Conservation (phyloP, 2,888 invertebrate species). For the Frankliniella intonsa region DNA sequence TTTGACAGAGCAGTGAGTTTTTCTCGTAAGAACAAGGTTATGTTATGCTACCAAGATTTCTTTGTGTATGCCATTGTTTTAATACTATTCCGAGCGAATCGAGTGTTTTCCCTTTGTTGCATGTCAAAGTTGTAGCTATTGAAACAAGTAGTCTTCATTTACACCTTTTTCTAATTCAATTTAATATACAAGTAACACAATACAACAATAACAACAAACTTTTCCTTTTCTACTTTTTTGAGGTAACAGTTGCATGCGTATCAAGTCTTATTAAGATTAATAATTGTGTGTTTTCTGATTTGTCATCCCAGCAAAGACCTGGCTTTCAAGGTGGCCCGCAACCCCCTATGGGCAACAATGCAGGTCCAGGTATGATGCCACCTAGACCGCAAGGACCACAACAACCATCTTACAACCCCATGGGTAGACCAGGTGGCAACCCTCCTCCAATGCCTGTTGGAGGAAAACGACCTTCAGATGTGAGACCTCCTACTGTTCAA, state of each 20-base stretch:
- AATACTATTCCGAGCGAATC: too few relatives aligned
- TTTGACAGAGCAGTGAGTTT: slow-evolving; percentile 29
- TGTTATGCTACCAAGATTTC: neutral
- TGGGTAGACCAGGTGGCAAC: slow-evolving; percentile 15
- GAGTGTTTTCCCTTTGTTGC: too few relatives aligned
- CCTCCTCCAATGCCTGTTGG: slow-evolving; percentile 45
- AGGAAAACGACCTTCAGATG: slow-evolving; percentile 42
- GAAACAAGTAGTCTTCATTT: too few relatives aligned
- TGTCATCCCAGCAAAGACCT: slow-evolving; percentile 14
- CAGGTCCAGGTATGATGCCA: neutral
- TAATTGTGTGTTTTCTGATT: neutral
- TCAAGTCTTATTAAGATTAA: slow-evolving; percentile 20
- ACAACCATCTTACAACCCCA: neutral
- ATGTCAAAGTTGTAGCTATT: too few relatives aligned
- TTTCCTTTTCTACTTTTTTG: neutral
- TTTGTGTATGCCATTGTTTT: too few relatives aligned
- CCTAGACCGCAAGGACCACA: slow-evolving; percentile 12
- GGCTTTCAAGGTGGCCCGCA: slow-evolving; percentile 11
- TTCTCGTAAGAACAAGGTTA: slow-evolving; percentile 17
- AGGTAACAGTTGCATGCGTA: neutral
- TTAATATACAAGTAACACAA: too few relatives aligned
- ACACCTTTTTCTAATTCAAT: too few relatives aligned
- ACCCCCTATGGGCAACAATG: neutral
- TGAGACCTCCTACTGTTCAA: slow-evolving; percentile 44
- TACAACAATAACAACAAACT: neutral